Base-by-base conservation (phyloP, 2,113 vertebrate genomes). In the Dolichotis patagonum region DNA sequence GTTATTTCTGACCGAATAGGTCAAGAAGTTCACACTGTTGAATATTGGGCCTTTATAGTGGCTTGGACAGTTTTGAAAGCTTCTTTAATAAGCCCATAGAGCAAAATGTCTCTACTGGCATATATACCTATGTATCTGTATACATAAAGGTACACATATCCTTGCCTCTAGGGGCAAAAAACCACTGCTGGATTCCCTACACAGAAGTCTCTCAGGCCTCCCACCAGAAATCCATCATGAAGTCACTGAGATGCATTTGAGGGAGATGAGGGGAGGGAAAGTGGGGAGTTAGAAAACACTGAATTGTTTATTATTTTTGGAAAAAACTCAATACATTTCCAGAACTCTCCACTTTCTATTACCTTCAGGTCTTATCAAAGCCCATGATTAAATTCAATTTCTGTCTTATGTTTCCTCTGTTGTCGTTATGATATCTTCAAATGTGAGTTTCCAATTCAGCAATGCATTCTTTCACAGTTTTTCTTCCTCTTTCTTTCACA, bases 1-100 rank as follows among this genome's bases (percentile, higher is more conserved):
- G 24, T 93, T 94, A 90, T 95, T 92, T 88, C 43, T 38, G 65
- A 87, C 38, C 41, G 77, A 94, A 73, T 82, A 80, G 82, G 54
- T 94, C 73, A 90, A 65, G 28, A 14, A 52, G 60, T 80, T 83
- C 19, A 24, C 17, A 17, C n/a, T 63, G 80, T 62, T 92, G 85
- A 65, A 35, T 32, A 17, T 63, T 85, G 78, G 60, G 38, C 43
- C 78, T 95, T 82, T 86, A 46, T 69, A 91, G 58, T 32, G 41
- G 28, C 65, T 85, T 62, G 49, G 52, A 78, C 20, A 43, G 54
- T 82, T 95, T 96, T 52, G 46, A 65, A 73, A 96, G 80, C 69
- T 38, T 80, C 49, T 91, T 62, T 58, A 93, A 80, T 81, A 86
- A 94, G 62, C 38, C 56, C 19, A 8, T 24, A 17, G 41, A 89